Evolutionary conservation across 2,113 vertebrate species (phyloP).

Genomic region (Phaetusa simplex): DNA sequence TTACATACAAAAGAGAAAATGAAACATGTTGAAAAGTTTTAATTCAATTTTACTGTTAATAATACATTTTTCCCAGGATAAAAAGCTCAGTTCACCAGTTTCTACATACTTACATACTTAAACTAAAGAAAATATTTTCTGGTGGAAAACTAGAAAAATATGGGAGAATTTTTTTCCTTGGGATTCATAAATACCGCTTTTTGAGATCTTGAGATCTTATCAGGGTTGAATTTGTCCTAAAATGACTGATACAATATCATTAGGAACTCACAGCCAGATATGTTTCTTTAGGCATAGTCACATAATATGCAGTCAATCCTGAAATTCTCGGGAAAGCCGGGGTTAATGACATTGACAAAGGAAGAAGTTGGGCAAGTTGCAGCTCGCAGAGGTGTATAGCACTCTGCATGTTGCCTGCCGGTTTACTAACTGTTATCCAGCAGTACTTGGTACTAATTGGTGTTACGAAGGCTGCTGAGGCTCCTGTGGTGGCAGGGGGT

Average conservation of each 20-base stretch:
- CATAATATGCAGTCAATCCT: accelerated
- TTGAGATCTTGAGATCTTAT: background rate
- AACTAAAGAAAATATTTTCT: background rate
- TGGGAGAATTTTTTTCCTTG: background rate
- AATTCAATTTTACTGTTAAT: background rate
- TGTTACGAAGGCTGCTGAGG: accelerated
- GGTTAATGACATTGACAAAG: background rate
- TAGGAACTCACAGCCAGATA: background rate
- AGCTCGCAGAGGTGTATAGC: background rate
- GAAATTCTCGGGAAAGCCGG: background rate
- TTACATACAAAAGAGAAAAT: background rate
- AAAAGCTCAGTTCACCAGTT: background rate
- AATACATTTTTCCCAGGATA: background rate
- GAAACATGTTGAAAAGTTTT: background rate
- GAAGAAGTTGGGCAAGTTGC: background rate
- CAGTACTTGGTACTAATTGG: background rate
- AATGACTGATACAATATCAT: background rate
- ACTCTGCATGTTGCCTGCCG: background rate
- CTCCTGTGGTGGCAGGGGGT: accelerated
- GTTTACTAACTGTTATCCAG: background rate
- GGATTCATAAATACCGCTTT: background rate
- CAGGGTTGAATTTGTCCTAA: background rate
- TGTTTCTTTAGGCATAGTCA: background rate
- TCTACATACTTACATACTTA: background rate
- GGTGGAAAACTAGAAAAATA: background rate